Conservation (phyloP, 2,888 invertebrate species). For the Dexiosoma caninum region DNA sequence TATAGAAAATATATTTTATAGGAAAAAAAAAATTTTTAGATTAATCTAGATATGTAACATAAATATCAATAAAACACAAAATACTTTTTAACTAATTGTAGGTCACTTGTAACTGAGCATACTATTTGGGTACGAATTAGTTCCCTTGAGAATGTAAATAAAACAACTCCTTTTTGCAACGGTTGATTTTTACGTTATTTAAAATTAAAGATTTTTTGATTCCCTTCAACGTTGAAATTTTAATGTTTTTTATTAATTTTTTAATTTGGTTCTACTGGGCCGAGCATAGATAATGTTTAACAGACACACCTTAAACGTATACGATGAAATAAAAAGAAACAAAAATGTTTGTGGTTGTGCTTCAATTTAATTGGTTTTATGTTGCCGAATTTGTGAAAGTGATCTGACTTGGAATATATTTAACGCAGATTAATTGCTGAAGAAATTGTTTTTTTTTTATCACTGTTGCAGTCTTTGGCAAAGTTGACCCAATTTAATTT, state of each 20-base stretch:
- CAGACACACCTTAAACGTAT: constrained; percentile 37
- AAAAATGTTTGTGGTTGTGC: not conserved
- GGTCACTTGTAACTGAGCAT: too few relatives aligned
- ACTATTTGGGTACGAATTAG: too few relatives aligned
- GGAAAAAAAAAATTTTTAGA: too few relatives aligned
- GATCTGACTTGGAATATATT: constrained; percentile 23
- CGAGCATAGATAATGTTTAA: constrained; percentile 53
- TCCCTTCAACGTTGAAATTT: constrained; percentile 2
- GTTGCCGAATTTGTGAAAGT: constrained; percentile 26
- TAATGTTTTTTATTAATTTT: constrained; percentile 9
- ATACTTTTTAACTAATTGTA: too few relatives aligned
- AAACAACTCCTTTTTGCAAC: not conserved
- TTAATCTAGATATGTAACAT: too few relatives aligned
- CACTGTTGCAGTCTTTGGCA: too few relatives aligned
- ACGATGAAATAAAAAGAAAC: not conserved
- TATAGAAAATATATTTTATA: too few relatives aligned
- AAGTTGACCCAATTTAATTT: too few relatives aligned
- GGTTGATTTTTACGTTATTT: not conserved
- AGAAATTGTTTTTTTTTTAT: not conserved
- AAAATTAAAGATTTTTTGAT: constrained; percentile 51
- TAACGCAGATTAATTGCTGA: constrained; percentile 27
- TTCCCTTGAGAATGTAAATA: constrained; percentile 47
- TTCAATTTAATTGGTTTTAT: not conserved
- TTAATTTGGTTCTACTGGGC: constrained; percentile 29
- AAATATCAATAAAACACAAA: too few relatives aligned